Evolutionary conservation across 2,888 invertebrate species (phyloP).

Genomic region (Eubasilissa splendida): DNA sequence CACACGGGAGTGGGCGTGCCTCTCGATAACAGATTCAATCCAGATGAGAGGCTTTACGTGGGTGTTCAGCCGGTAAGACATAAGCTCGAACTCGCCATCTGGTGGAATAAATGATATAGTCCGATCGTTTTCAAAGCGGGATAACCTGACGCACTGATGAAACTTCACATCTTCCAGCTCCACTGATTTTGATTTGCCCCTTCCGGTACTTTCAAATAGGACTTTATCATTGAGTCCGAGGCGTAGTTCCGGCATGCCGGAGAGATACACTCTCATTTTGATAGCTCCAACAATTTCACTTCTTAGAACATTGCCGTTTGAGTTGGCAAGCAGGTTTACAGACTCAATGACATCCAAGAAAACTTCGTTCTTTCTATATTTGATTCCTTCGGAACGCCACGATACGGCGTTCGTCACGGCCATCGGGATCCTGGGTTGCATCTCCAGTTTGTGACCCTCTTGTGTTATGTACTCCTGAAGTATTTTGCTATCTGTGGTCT

Average conservation of each 20-base stretch:
- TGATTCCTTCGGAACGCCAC: conserved; percentile 98
- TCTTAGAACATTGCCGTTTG: conserved; percentile 95
- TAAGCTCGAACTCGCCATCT: conserved; percentile 98
- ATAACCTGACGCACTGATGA: conserved; percentile 97
- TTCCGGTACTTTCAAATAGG: conserved; percentile 96
- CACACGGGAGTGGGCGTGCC: conserved; percentile 96
- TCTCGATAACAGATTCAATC: conserved; percentile 99
- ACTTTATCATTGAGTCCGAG: conserved; percentile 98
- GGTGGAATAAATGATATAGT: conserved; percentile 99
- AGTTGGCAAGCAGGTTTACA: conserved; percentile 95
- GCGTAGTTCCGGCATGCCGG: conserved; percentile 98
- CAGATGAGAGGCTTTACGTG: conserved; percentile 98
- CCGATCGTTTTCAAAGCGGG: conserved; percentile 97
- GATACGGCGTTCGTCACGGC: conserved; percentile 99
- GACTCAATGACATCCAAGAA: conserved; percentile 99
- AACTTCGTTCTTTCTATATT: conserved; percentile 99
- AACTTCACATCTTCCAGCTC: conserved; percentile 99
- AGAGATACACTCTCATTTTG: conserved; percentile 98
- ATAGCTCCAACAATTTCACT: conserved; percentile 99
- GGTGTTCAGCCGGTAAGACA: conserved; percentile 97
- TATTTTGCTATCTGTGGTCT: conserved; percentile 98
- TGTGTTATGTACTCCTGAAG: conserved; percentile 98
- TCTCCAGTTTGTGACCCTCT: conserved; percentile 97
- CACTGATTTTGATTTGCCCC: conserved; percentile 97
- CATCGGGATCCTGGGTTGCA: conserved; percentile 96